Evolutionary conservation across 2,797 vertebrate genomes (phyloP).

Genomic region (Mallotus villosus): DNA sequence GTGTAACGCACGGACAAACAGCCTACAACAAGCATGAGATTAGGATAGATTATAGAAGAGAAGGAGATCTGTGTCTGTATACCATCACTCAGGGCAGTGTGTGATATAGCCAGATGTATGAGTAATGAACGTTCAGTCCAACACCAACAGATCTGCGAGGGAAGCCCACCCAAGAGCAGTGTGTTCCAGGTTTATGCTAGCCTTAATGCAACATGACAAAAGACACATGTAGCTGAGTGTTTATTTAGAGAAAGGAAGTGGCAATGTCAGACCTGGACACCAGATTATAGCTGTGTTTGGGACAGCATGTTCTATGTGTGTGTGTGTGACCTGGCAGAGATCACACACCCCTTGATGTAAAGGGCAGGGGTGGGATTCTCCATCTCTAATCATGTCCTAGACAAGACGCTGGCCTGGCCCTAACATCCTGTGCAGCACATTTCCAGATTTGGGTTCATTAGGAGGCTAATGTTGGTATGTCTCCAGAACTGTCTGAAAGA

Average conservation of each 20-base stretch:
- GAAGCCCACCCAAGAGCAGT: constrained; percentile 65
- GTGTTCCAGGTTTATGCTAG: constrained; percentile 42
- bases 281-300: constrained; percentile 30
- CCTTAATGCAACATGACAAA: background rate
- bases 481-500: background rate
- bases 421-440: background rate
- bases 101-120: constrained; percentile 43
- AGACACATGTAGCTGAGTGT: constrained; percentile 13
- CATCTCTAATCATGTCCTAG: background rate
- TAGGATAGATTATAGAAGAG: too few species aligned
- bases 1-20: constrained; percentile 15
- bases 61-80: background rate
- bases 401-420: background rate
- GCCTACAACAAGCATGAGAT: constrained; percentile 4
- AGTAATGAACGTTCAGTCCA: constrained; percentile 8
- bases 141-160: constrained; percentile 24
- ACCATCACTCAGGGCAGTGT: constrained; percentile 11
- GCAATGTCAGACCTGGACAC: constrained; percentile 29
- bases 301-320: constrained; percentile 27
- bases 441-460: constrained; percentile 14
- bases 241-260: constrained; percentile 42
- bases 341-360: background rate
- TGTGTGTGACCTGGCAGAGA: background rate
- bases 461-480: constrained; percentile 11
- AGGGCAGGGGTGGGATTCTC: background rate